Evolutionary conservation across 2,113 vertebrate species (phyloP).

Genomic region (Ammodytes dubius): DNA sequence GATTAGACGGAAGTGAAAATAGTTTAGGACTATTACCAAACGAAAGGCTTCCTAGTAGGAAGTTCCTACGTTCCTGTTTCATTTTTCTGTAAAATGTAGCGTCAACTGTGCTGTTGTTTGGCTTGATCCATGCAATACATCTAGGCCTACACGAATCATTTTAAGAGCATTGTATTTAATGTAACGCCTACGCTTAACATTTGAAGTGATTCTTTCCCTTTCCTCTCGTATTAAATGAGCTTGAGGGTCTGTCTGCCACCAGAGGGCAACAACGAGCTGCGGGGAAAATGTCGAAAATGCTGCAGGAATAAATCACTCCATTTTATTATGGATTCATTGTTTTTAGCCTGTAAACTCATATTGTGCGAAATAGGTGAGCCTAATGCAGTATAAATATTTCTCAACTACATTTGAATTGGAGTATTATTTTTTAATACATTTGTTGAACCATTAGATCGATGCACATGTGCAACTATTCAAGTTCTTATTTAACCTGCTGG

Average conservation of each 20-base stretch:
- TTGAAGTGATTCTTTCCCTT: neutral
- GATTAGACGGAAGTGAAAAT: constrained; percentile 6
- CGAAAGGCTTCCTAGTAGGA: too few relatives aligned
- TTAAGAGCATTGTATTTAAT: too few relatives aligned
- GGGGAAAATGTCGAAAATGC: neutral
- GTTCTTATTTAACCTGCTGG: neutral
- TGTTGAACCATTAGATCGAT: neutral
- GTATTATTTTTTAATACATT: neutral
- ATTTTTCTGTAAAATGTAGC: neutral
- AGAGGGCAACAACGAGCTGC: constrained; percentile 2
- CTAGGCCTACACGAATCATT: too few relatives aligned
- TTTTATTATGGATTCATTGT: neutral
- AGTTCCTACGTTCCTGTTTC: neutral
- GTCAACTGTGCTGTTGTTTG: neutral
- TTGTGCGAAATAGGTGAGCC: neutral
- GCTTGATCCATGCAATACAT: neutral
- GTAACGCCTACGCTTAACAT: too few relatives aligned
- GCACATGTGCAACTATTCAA: neutral
- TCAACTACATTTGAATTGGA: too few relatives aligned
- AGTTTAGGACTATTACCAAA: neutral
- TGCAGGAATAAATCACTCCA: neutral
- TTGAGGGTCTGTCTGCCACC: neutral
- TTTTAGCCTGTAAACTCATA: neutral
- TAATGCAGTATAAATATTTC: too few relatives aligned
- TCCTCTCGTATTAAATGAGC: neutral